Evolutionary conservation across 2,888 invertebrate species (phyloP).

Genomic region (Standfussiana lucernea): DNA sequence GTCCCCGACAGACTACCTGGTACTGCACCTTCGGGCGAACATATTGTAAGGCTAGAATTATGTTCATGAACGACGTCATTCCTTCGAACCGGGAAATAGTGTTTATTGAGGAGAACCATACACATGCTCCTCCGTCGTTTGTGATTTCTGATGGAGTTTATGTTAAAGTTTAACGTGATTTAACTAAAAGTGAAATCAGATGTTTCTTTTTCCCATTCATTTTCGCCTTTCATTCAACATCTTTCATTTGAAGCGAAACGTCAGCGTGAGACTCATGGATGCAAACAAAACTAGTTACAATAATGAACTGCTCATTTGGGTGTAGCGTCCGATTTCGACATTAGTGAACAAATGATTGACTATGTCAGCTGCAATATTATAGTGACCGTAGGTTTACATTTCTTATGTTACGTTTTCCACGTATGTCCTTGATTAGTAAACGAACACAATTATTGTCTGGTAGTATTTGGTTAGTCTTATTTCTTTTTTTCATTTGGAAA

Average conservation of each 20-base stretch:
- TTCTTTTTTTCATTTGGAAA: background rate
- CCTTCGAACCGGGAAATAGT: constrained; percentile 17
- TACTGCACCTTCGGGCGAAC: constrained; percentile 18
- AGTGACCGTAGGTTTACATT: too few species aligned
- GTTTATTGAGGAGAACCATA: background rate
- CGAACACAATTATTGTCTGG: background rate
- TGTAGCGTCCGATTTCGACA: background rate
- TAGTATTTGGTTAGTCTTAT: background rate
- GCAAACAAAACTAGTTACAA: background rate
- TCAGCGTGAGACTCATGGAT: too few species aligned
- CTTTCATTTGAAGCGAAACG: background rate
- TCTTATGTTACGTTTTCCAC: too few species aligned
- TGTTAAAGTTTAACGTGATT: constrained; percentile 2
- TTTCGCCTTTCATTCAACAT: background rate
- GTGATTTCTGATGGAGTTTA: constrained; percentile 19
- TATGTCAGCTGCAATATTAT: background rate
- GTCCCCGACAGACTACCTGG: constrained; percentile 17
- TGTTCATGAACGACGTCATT: background rate
- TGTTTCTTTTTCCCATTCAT: background rate
- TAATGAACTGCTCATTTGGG: background rate
- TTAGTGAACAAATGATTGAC: background rate
- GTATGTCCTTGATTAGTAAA: background rate
- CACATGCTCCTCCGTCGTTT: constrained; percentile 7
- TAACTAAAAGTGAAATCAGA: background rate
- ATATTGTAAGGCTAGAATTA: constrained; percentile 11